phyloP scores from a whole-genome alignment of 1,140 invertebrate species.

The Mactra quadrangularis region DNA sequence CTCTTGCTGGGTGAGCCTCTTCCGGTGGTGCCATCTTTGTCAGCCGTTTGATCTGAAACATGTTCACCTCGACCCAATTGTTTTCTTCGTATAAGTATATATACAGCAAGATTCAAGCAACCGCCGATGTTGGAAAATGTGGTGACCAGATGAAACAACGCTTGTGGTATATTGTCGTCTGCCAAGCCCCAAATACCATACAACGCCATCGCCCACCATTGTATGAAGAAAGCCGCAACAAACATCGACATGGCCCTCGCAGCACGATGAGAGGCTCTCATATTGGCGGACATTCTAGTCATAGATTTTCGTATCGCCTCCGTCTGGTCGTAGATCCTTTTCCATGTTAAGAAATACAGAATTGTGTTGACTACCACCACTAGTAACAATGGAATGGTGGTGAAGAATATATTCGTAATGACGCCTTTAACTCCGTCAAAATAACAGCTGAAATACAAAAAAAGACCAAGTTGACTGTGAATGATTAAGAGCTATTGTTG shows the following conservation, averaged over 20 bases:
- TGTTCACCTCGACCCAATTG: constrained; percentile 18
- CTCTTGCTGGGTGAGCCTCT: too few relatives aligned
- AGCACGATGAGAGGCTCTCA: constrained; percentile 42
- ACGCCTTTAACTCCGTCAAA: constrained; percentile 52
- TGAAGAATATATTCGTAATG: constrained; percentile 49
- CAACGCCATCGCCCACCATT: constrained; percentile 70
- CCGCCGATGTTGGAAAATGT: constrained; percentile 69
- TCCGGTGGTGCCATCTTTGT: too few relatives aligned
- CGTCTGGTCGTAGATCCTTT: constrained; percentile 33
- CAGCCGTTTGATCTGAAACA: too few relatives aligned
- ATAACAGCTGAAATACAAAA: constrained; percentile 54
- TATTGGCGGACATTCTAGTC: constrained; percentile 3
- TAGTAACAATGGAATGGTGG: constrained; percentile 46
- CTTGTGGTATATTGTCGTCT: constrained; percentile 58
- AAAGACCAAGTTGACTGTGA: too few relatives aligned
- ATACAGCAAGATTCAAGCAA: constrained; percentile 64
- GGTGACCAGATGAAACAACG: constrained; percentile 62
- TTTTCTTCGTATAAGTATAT: constrained; percentile 63
- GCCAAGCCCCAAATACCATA: constrained; percentile 65
- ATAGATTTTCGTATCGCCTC: neutral
- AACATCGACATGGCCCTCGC: constrained; percentile 63
- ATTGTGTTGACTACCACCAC: constrained; percentile 44
- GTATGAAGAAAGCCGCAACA: constrained; percentile 69
- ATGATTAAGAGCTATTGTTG: too few relatives aligned
- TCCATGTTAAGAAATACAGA: constrained; percentile 57